Evolutionary conservation across 2,888 invertebrate species (phyloP).

Genomic region (Pachymerium ferrugineum): DNA sequence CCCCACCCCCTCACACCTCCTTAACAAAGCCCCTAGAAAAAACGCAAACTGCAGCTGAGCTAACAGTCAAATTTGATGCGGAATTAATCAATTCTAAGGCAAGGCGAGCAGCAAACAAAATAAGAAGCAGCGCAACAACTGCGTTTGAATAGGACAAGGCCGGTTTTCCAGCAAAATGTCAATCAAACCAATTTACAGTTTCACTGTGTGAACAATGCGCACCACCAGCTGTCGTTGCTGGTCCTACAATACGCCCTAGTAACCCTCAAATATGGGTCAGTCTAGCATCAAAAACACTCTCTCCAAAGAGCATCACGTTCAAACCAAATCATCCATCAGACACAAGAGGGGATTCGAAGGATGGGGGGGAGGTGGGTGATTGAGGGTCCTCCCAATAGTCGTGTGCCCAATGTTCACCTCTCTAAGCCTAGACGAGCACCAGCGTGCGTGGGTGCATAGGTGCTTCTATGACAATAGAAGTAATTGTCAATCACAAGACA

Average conservation of each 20-base stretch:
- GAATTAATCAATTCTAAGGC: neutral
- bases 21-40: too few relatives aligned
- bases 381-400: constrained; percentile 7
- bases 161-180: neutral
- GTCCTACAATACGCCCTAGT: constrained; percentile 1
- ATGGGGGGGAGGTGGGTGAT: neutral
- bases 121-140: too few relatives aligned
- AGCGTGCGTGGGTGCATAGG: constrained; percentile 8
- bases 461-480: neutral
- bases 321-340: constrained; percentile 5
- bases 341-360: constrained; percentile 1
- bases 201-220: neutral
- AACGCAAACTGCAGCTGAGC: neutral
- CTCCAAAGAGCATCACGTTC: constrained; percentile 4
- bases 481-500: too few relatives aligned
- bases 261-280: neutral
- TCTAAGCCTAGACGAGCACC: neutral
- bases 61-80: neutral
- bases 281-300: neutral
- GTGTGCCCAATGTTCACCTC: neutral
- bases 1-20: neutral
- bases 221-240: neutral
- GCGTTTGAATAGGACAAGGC: too few relatives aligned
- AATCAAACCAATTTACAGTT: neutral
- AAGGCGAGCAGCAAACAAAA: neutral